Conservation (phyloP, 2,888 invertebrate species). For the Yponomeuta evonymella region DNA sequence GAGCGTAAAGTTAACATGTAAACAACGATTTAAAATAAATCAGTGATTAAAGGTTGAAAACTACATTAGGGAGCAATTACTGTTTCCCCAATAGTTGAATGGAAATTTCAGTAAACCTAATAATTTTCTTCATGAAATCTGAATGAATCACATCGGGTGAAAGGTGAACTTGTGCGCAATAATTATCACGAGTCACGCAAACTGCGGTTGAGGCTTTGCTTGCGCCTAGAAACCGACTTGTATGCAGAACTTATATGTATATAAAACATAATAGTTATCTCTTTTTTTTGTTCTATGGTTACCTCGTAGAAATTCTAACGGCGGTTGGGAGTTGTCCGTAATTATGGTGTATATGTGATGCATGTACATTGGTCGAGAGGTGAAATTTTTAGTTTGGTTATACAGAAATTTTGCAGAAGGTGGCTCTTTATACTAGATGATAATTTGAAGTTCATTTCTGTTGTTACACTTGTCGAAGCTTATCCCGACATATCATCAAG, state of each 20-base stretch:
- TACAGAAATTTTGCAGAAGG: no score
- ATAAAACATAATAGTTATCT: background rate
- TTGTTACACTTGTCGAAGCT: no score
- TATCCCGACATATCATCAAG: no score
- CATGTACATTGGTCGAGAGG: no score
- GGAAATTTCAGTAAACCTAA: conserved; percentile 66
- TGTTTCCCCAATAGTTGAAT: conserved; percentile 55
- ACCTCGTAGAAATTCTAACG: no score
- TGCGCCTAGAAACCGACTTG: background rate
- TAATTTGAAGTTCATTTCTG: no score
- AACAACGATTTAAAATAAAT: conserved; percentile 34
- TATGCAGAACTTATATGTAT: background rate
- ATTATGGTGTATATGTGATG: no score
- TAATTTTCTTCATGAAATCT: conserved; percentile 70
- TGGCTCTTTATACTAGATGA: no score
- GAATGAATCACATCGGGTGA: conserved; percentile 54
- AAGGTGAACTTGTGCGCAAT: conserved; percentile 52
- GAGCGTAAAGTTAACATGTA: background rate
- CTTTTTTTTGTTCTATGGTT: no score
- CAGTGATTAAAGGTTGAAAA: conserved; percentile 57
- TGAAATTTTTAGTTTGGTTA: no score
- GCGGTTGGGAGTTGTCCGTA: no score
- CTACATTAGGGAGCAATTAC: conserved; percentile 69
- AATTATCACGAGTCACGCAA: conserved; percentile 68
- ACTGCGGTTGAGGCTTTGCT: conserved; percentile 17